Base-by-base conservation (phyloP, 1,140 invertebrate genomes). In the Littorina saxatilis region DNA sequence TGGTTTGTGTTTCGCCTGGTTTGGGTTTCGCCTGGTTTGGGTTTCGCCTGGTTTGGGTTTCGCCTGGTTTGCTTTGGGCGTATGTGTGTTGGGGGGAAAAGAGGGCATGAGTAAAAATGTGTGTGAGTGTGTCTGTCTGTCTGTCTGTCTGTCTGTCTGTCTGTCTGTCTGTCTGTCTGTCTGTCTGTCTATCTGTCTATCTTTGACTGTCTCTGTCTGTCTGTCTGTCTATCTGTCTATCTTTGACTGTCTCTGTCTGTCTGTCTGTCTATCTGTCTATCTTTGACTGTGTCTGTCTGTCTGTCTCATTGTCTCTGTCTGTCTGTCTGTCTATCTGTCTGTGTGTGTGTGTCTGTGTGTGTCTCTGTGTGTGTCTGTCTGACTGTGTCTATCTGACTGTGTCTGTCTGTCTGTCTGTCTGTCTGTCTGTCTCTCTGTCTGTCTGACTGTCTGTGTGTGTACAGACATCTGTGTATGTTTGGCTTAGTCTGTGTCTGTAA, bases 341-440 rank as follows among this genome's bases (percentile, higher is more conserved):
- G 68, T 43, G 68, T 72, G 68, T 43, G 68, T 72, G 68, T 43
- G 68, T 72, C 37, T 43, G 68, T 72, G 68, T 72, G 68, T 43
- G 68, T 72, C 37, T 40, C 13, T 35, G 23, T 1, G 68, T 40
- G 68, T 43, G 68, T 40, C 23, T 40, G 68, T 35, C 2, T 72
- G 37, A 1, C 37, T 40, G 39, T 72, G 68, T 35, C 37, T 40
- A 27, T n/a, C 0, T 40, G 37, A 20, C 37, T n/a, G 35, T 40
- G 37, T 72, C 0, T n/a, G 68, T 72, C 37, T 37, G 63, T 72
- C 2, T 43, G 35, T 72, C 3, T 43, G 35, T 72, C 3, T 72
- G 37, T 72, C 5, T 43, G 37, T 72, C 3, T 32, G 63, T 68
- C 27, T 13, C 15, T 68, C 9, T 58, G 55, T 58, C 9, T 47